These are phyloP conservation scores for Ursus arctos DNA, from an alignment of 2,113 vertebrate genomes.

Conservation along the genomic window DNA sequence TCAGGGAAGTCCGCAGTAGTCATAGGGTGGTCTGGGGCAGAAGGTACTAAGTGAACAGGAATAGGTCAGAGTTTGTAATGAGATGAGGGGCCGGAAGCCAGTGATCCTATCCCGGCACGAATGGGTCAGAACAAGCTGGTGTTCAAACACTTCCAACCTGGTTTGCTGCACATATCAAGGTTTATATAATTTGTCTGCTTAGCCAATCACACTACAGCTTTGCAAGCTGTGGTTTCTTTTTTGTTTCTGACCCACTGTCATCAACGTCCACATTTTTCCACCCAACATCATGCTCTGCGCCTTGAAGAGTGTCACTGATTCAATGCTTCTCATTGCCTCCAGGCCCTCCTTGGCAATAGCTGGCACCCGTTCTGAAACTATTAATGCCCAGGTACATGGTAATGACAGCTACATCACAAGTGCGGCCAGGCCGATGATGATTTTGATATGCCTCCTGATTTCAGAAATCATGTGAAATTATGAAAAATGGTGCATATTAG, in stretches of 20 bases:
- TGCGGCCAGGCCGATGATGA: background rate
- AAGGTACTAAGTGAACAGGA: background rate
- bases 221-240: background rate
- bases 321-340: background rate
- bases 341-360: background rate
- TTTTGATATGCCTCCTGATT: background rate
- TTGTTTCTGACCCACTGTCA: background rate
- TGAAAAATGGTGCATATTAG: background rate
- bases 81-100: background rate
- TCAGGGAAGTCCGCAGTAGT: background rate
- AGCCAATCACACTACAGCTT: background rate
- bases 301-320: background rate
- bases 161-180: background rate
- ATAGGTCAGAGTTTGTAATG: background rate
- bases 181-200: background rate
- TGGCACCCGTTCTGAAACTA: background rate
- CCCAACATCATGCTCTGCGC: background rate
- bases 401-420: background rate
- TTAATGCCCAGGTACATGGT: background rate
- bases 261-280: background rate
- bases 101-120: background rate
- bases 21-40: background rate
- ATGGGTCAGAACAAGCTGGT: background rate
- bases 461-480: constrained; percentile 12
- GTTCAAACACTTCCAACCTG: background rate